Base-by-base conservation (phyloP, 2,113 vertebrate species). In the Centrocercus urophasianus region DNA sequence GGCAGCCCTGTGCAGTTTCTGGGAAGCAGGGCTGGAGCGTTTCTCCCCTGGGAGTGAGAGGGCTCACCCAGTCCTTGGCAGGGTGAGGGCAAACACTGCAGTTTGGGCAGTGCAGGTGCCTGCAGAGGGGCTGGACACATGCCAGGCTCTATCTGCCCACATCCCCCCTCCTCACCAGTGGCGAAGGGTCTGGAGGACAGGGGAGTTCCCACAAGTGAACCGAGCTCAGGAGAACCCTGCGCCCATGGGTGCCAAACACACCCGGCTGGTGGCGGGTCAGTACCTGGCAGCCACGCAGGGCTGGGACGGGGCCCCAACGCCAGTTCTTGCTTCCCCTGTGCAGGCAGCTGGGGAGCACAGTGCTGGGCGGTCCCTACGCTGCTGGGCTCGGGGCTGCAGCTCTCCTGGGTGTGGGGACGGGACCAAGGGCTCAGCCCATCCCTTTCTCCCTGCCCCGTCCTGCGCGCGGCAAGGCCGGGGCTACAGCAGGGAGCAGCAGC, bases 391-490 rank as follows among this genome's bases (percentile, higher is more conserved):
- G 48, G 43, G 73, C 70, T 36, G 61, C 28, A 42, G 42, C 56
- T 27, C 34, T 22, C 20, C 13, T 1, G 5, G 10, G 38, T 5
- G 11, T 16, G 65, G 34, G 11, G 24, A 20, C 24, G 0, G 11
- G 10, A 8, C 28, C 20, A 1, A 18, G 40, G 25, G 7, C 0
- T 42, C 32, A 7, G 6, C 34, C 47, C 65, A 5, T 4, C 36
- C 56, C 60, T 5, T 11, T 2, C 0, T 3, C 73, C 13, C 19
- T 52, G 72, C 52, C 13, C 24, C 28, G 17, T 11, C 28, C 43
- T 2, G 3, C 43, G 15, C 0, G 2, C 28, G 24, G 4, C 0
- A 2, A 42, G 70, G 40, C 28, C 32, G 2, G 36, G 24, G 4
- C 6, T 32, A 42, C 15, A 27, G 38, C 50, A 0, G 1, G 28